A percentile compares a stretch with the other conserved stretches of the same genome.
Evolutionary conservation across 2,113 vertebrate genomes (phyloP).

Genomic region (Notechis scutatus): DNA sequence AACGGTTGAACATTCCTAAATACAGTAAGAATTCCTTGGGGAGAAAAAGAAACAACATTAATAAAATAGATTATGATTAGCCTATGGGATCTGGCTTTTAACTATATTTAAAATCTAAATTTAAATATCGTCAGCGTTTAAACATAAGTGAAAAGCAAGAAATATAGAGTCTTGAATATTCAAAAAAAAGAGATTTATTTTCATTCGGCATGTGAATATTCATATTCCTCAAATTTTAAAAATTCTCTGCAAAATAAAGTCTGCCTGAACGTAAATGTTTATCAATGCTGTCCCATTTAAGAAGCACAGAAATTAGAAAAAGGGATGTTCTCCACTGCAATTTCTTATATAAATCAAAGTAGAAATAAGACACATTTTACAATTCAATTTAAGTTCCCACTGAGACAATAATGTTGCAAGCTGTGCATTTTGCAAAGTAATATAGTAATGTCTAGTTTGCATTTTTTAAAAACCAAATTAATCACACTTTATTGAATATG

Average conservation of each 20-base stretch:
- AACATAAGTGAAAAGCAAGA: neutral
- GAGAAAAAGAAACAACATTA: neutral
- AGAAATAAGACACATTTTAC: constrained; percentile 85
- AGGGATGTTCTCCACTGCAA: constrained; percentile 74
- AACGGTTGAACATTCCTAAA: neutral
- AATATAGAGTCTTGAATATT: neutral
- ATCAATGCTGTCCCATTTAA: constrained; percentile 43
- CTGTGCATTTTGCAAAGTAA: constrained; percentile 84
- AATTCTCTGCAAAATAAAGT: neutral
- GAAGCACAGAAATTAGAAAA: constrained; percentile 77
- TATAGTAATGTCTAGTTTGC: constrained; percentile 86
- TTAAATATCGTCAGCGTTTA: neutral
- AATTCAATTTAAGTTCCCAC: constrained; percentile 87
- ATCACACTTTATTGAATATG: constrained; percentile 84
- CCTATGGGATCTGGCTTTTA: neutral
- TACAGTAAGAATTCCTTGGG: neutral
- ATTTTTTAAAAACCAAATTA: constrained; percentile 87
- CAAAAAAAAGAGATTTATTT: neutral
- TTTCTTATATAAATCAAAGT: constrained; percentile 85
- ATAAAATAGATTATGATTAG: neutral
- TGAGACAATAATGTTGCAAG: constrained; percentile 87
- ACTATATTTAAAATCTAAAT: neutral
- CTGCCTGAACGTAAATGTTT: constrained; percentile 36
- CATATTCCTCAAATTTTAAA: neutral
- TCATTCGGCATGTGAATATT: neutral